Conservation (phyloP, 2,888 invertebrate species). For the Cataglyphis rosenhaueri region DNA sequence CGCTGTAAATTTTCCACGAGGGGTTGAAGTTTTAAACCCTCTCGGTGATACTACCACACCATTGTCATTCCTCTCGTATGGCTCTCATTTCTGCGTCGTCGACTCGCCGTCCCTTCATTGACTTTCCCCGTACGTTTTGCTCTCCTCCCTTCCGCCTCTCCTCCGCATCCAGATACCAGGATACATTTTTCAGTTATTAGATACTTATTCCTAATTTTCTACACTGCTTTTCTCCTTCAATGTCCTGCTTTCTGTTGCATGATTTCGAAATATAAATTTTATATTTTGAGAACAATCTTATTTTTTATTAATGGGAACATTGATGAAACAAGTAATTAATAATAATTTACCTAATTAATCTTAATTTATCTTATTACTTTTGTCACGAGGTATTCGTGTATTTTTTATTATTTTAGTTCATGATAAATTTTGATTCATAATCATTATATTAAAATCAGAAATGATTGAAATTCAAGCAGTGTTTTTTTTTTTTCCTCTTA, state of each 20-base stretch:
- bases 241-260: constrained; percentile 63
- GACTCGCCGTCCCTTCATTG: constrained; percentile 68
- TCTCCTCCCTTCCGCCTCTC: constrained; percentile 5
- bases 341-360: too few relatives aligned
- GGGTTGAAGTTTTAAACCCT: constrained; percentile 79
- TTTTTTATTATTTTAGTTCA: background rate
- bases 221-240: constrained; percentile 60
- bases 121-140: constrained; percentile 73
- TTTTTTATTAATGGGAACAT: background rate
- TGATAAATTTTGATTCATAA: background rate
- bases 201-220: constrained; percentile 78
- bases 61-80: constrained; percentile 79
- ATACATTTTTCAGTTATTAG: constrained; percentile 79
- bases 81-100: constrained; percentile 71
- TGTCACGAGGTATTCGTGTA: background rate
- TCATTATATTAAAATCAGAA: background rate
- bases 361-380: background rate
- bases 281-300: background rate
- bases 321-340: background rate
- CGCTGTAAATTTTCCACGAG: constrained; percentile 82
- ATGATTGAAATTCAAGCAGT: background rate
- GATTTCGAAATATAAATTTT: constrained; percentile 19
- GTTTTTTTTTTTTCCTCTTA: constrained; percentile 1
- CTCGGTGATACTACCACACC: constrained; percentile 71
- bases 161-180: constrained; percentile 64